phyloP scores from a whole-genome alignment of 2,113 vertebrate species.

The Sander lucioperca region DNA sequence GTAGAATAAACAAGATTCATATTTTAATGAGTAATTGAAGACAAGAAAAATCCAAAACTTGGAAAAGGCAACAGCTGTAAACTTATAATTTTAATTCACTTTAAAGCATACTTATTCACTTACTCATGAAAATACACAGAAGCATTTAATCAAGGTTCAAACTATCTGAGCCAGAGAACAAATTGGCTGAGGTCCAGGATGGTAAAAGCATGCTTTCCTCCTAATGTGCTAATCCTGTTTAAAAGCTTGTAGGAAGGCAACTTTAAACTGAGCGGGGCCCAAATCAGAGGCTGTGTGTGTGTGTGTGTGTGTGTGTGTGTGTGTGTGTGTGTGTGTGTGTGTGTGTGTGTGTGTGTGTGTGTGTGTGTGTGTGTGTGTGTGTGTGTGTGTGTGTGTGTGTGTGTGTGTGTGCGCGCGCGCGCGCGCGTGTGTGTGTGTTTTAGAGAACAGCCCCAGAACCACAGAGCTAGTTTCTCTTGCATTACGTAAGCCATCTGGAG shows the following conservation, averaged over 20 bases:
- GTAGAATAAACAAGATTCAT: background rate
- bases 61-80: background rate
- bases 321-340: slow-evolving; percentile 27
- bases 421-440: slow-evolving; percentile 24
- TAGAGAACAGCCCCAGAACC: slow-evolving; percentile 57
- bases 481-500: slow-evolving; percentile 75
- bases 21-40: background rate
- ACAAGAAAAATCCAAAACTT: background rate
- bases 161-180: slow-evolving; percentile 17
- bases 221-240: slow-evolving; percentile 66
- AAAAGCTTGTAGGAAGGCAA: slow-evolving; percentile 61
- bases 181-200: slow-evolving; percentile 36
- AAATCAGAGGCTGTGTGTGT: slow-evolving; percentile 1
- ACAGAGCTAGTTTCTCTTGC: slow-evolving; percentile 62
- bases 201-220: slow-evolving; percentile 35
- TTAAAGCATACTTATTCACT: slow-evolving; percentile 20
- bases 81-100: slow-evolving; percentile 17
- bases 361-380: slow-evolving; percentile 32
- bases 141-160: slow-evolving; percentile 31
- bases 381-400: slow-evolving; percentile 27
- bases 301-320: slow-evolving; percentile 35
- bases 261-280: slow-evolving; percentile 50
- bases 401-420: slow-evolving; percentile 35
- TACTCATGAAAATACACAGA: slow-evolving; percentile 29
- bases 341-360: slow-evolving; percentile 34